Base-by-base conservation (phyloP, 2,797 vertebrate genomes). In the Helostoma temminkii region DNA sequence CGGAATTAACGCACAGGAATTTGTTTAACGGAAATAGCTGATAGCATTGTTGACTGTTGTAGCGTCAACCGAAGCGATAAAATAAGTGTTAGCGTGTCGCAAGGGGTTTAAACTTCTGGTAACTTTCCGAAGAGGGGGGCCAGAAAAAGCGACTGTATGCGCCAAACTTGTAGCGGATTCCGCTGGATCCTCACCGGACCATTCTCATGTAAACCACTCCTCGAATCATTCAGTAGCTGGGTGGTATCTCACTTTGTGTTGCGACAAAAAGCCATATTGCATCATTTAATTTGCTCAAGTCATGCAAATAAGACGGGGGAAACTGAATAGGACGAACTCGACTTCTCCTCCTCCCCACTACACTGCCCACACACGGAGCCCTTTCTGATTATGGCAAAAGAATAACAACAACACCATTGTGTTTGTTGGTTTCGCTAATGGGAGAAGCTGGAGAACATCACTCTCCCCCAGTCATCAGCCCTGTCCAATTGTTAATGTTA, bases 331-430 rank as follows among this genome's bases (percentile, higher is more conserved):
- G 95, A 96, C 96, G 96, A 95, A 97, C 96, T 98, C 96, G 96
- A 97, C 97, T 97, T 98, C 93, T 97, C 96, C 96, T 97, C 96
- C 96, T 96, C 96, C 96, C 95, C 93, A 95, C 95, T 98, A 97
- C 97, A 97, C 96, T 96, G 97, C 96, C 97, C 98, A 99, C 98
- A 98, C 97, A 99, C 97, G 93, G 97, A 98, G 98, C 91, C 80
- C 94, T 95, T 97, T 96, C 97, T 98, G 96, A 96, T 97, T 96
- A 97, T 97, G 95, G 96, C 95, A 96, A 97, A 98, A 97, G 96
- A 99, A 97, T 98, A 98, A 98, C 96, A 98, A 97, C 97, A 98
- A 96, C 96, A 96, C 97, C 95, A 98, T 98, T 98, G 97, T 99
- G 95, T 97, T 96, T 97, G 96, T 98, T 98, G 95, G 96, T 98